Evolutionary conservation across 2,888 invertebrate genomes (phyloP), one percentile per base, ranked within the genome.

Genomic region (Cyclophora punctaria): DNA sequence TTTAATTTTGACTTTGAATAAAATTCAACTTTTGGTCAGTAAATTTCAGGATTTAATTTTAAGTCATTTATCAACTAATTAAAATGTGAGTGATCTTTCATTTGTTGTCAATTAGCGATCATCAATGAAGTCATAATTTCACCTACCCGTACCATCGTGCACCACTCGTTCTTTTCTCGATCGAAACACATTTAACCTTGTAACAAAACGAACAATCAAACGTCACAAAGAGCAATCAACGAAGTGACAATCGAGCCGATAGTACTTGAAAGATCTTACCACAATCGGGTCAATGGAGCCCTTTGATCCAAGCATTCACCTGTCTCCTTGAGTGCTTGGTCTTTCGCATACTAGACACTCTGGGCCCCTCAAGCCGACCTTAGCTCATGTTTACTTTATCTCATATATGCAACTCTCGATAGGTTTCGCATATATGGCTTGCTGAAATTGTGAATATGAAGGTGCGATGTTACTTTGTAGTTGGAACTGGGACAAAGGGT

Each of bases 231-330:
- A 44, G 45, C 37, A 41, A 5, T 20, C 45, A 42, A 43, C 44
- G 47, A 47, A 7, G 51, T 47, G 37, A 48, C 43, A 54, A 45
- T 5, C 40, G 51, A 47, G 58, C 64, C 57, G 44, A 43, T 72
- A 56, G 78, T 76, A 48, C 63, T 59, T 56, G 58, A 75, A 75
- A 65, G 69, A 78, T 73, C 73, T 69, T 62, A 57, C 64, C 70
- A 68, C 76, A 82, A 83, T 69, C 73, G 75, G 85, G 83, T 86
- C 85, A 84, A 85, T 82, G 78, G 72, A 72, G 76, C 78, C 72
- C 83, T 86, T 87, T 86, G 85, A 86, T 83, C 79, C 72, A 70
- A 66, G 67, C 79, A 64, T 79, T 79, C 73, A 81, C 82, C 83
- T 83, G 77, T 73, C 78, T 75, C 69, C 69, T 73, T 64, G 66